phyloP scores from a whole-genome alignment of 2,888 invertebrate genomes.

The Tortricodes alternella region DNA sequence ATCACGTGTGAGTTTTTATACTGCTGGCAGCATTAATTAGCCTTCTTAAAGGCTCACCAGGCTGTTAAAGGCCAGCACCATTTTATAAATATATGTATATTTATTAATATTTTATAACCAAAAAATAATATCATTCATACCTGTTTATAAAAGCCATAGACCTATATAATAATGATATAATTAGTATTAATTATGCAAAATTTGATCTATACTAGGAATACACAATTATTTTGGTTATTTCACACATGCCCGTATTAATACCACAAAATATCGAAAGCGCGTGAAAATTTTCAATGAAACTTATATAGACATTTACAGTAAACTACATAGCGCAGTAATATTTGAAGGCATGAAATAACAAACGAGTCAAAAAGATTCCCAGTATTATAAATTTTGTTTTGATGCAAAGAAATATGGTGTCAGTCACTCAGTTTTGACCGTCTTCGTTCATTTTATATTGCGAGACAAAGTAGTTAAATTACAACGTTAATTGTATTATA shows the following conservation, averaged over 20 bases:
- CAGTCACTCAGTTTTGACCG: accelerated
- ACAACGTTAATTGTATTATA: background rate
- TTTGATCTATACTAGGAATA: background rate
- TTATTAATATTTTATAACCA: background rate
- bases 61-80: too few species aligned
- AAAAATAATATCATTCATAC: background rate
- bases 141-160: background rate
- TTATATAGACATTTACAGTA: constrained; percentile 5
- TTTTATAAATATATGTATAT: background rate
- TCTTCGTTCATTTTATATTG: background rate
- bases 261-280: background rate
- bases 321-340: background rate
- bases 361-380: background rate
- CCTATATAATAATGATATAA: background rate
- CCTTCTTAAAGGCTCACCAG: too few species aligned
- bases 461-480: background rate
- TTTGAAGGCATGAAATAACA: background rate
- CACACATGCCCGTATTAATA: background rate
- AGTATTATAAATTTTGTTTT: background rate
- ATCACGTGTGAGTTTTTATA: too few species aligned
- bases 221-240: background rate
- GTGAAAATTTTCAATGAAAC: constrained; percentile 3
- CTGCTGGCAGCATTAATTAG: too few species aligned
- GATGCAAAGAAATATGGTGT: background rate
- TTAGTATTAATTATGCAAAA: background rate